Evolutionary conservation across 2,797 vertebrate species (phyloP).

Genomic region (Psittacula echo): DNA sequence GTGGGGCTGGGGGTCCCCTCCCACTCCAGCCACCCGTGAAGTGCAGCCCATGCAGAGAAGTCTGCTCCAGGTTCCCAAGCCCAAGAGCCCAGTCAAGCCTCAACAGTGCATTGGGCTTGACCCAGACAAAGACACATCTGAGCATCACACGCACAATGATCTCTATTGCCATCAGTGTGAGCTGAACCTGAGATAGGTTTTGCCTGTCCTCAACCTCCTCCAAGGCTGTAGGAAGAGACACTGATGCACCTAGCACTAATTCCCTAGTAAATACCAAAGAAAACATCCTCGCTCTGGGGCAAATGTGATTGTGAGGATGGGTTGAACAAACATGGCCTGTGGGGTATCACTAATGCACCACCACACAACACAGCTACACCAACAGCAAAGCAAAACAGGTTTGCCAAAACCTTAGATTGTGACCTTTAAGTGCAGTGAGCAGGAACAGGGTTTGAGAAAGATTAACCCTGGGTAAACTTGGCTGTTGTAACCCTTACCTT

Average conservation of each 20-base stretch:
- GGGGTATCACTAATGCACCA: accelerated
- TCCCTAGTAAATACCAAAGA: background rate
- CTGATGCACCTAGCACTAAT: background rate
- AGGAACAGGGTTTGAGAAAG: background rate
- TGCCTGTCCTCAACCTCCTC: background rate
- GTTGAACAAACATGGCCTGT: background rate
- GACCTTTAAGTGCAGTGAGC: background rate
- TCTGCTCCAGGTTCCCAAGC: background rate
- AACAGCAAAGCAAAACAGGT: background rate
- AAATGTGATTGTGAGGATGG: background rate
- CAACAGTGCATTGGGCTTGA: accelerated
- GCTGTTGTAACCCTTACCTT: background rate
- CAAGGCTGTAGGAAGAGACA: background rate
- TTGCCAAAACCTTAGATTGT: background rate
- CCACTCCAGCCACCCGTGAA: background rate
- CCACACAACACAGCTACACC: background rate
- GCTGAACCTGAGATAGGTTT: accelerated
- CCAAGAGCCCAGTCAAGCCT: background rate
- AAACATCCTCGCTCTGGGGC: background rate
- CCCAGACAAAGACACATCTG: background rate
- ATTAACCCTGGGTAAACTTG: background rate
- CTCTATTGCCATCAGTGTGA: accelerated
- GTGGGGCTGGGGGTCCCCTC: background rate
- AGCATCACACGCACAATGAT: accelerated
- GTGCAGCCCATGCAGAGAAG: background rate